These are phyloP conservation scores for Phania funesta DNA, from an alignment of 2,888 invertebrate species.

Conservation along the genomic window DNA sequence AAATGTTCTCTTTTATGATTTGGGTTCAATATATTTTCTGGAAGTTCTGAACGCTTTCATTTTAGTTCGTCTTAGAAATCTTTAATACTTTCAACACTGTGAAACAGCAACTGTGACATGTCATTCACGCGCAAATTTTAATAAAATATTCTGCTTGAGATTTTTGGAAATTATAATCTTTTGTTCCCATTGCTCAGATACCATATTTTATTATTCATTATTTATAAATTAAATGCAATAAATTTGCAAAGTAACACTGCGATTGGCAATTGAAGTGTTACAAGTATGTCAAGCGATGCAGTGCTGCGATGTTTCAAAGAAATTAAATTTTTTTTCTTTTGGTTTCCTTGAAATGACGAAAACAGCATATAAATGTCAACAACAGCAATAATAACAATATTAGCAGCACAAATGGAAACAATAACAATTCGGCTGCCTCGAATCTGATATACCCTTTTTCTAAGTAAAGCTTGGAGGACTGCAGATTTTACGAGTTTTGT, in stretches of 20 bases:
- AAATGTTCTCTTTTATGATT: too few species aligned
- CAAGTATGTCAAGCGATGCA: constrained; percentile 33
- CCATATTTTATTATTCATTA: constrained; percentile 38
- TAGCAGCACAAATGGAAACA: not conserved
- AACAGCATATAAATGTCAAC: constrained; percentile 12
- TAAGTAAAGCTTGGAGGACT: too few species aligned
- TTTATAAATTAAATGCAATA: constrained; percentile 19
- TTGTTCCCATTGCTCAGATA: not conserved
- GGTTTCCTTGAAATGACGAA: not conserved
- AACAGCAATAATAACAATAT: not conserved
- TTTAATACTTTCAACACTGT: too few species aligned
- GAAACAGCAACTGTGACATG: too few species aligned
- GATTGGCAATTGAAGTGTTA: constrained; percentile 33
- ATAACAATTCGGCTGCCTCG: not conserved
- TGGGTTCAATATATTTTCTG: too few species aligned
- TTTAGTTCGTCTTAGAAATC: too few species aligned
- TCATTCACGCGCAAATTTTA: constrained; percentile 9
- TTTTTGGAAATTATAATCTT: not conserved
- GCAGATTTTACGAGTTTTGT: too few species aligned
- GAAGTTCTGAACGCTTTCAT: too few species aligned
- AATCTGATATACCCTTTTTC: too few species aligned
- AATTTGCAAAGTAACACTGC: constrained; percentile 2
- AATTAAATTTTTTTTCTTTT: not conserved
- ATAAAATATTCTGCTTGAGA: not conserved
- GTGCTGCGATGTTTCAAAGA: not conserved